Evolutionary conservation across 2,797 vertebrate genomes (phyloP), one percentile per base, ranked within the genome.

Genomic region (Urocyon cinereoargenteus): DNA sequence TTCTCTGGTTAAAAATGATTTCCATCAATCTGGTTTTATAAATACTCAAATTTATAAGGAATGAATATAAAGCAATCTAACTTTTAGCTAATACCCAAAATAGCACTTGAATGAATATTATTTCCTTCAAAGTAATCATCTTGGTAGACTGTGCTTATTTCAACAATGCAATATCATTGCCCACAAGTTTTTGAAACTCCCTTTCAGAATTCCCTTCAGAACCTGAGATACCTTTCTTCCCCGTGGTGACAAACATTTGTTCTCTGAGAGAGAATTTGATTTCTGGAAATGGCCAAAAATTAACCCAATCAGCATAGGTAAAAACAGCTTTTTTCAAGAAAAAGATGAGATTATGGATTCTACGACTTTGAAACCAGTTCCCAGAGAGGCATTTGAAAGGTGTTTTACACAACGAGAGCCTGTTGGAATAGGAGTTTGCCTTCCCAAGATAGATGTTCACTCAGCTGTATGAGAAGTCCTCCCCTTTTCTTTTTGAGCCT

Each of bases 1-100:
- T 94, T 28, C 40, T 96, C 92, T 90, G 26, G 49, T 70, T 79
- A 89, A 93, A 93, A 94, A 72, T 90, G 31, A 70, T 26, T 66
- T 66, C 84, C 26, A 66, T 40, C n/a, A 88, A 72, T 90, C 81
- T 66, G 3, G 9, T 70, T 82, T 53, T 66, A 66, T 28, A 88
- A 64, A 70, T 59, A 45, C 40, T 82, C 10, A 87, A 51, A 81
- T 95, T 85, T 90, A 77, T 2, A 73, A 73, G 26, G 34, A 51
- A 45, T 64, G 86, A 78, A 62, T 91, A 68, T 66, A 84, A 82
- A 93, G 34, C 51, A 95, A 87, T 93, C 55, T 93, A 64, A 93
- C 34, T 95, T 86, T 57, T 55, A 82, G 40, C 19, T 86, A 90
- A 86, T 40, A 59, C 22, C 28, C 15, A 3, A 83, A 73, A 81